A percentile compares a stretch with the other conserved stretches of the same genome.
phyloP scores from a whole-genome alignment of 2,113 vertebrate genomes.

The Protobothrops mucrosquamatus region DNA sequence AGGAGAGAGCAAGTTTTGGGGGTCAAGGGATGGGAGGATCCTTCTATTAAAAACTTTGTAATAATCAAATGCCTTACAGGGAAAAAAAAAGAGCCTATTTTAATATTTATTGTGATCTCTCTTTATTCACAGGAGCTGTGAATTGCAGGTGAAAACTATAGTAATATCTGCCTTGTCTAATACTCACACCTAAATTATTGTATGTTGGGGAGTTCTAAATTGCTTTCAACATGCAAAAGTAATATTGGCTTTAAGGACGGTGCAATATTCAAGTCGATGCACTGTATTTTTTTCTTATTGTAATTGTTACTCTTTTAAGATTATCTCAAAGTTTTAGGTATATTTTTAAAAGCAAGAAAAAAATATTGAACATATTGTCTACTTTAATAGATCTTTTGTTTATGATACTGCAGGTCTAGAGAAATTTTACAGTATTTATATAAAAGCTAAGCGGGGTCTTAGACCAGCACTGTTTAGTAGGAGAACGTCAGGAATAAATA shows the following conservation, averaged over 20 bases:
- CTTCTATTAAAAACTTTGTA: slow-evolving; percentile 66
- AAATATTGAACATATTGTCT: slow-evolving; percentile 69
- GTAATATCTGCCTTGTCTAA: slow-evolving; percentile 62
- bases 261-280: slow-evolving; percentile 73
- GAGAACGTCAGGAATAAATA: slow-evolving; percentile 29
- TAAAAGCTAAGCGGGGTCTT: slow-evolving; percentile 56
- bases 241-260: slow-evolving; percentile 63
- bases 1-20: slow-evolving; percentile 52
- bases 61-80: slow-evolving; percentile 73
- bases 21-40: background rate
- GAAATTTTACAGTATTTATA: slow-evolving; percentile 85
- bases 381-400: slow-evolving; percentile 69
- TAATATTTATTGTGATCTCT: slow-evolving; percentile 68
- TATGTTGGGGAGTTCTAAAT: slow-evolving; percentile 66
- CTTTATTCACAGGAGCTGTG: slow-evolving; percentile 67
- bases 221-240: slow-evolving; percentile 72
- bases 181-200: slow-evolving; percentile 67
- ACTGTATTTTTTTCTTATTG: slow-evolving; percentile 79
- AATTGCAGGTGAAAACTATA: slow-evolving; percentile 58
- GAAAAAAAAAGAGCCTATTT: slow-evolving; percentile 54
- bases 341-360: slow-evolving; percentile 69
- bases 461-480: slow-evolving; percentile 33
- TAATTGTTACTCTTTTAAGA: slow-evolving; percentile 76
- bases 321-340: slow-evolving; percentile 73
- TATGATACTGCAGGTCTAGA: slow-evolving; percentile 72